Percentiles rank a stretch among this genome's conserved stretches.
phyloP scores from a whole-genome alignment of 2,888 invertebrate genomes.

The Eutolmus rufibarbis region DNA sequence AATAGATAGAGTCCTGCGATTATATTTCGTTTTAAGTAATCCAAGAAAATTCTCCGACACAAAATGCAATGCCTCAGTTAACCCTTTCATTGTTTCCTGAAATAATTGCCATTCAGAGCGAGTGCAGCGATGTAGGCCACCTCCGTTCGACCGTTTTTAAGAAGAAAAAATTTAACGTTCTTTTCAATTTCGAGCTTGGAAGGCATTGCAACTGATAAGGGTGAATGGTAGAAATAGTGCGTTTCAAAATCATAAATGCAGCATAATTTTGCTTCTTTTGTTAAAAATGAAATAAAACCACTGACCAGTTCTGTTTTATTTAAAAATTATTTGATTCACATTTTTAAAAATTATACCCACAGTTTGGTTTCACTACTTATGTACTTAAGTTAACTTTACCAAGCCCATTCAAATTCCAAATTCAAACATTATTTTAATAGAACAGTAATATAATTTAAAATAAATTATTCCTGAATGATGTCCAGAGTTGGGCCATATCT shows the following conservation, averaged over 20 bases:
- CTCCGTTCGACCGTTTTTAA: neutral
- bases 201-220: neutral
- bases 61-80: neutral
- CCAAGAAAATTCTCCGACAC: neutral
- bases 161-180: neutral
- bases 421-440: no score
- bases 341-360: no score
- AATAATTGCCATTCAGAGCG: neutral
- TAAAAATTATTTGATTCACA: no score
- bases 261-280: neutral
- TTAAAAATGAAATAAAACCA: no score
- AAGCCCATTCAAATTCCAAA: no score
- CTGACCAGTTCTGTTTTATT: no score
- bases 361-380: no score
- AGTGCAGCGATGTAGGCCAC: neutral
- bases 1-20: neutral
- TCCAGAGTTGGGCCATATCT: no score
- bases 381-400: no score
- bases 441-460: no score
- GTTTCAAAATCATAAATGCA: neutral
- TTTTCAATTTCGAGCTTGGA: neutral
- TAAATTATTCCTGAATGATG: no score
- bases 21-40: neutral
- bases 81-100: neutral
- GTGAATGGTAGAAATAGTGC: neutral